Percentiles rank a stretch among this genome's conserved stretches.
These are phyloP conservation scores for Nemurella pictetii DNA, from an alignment of 2,888 invertebrate species.

Conservation along the genomic window DNA sequence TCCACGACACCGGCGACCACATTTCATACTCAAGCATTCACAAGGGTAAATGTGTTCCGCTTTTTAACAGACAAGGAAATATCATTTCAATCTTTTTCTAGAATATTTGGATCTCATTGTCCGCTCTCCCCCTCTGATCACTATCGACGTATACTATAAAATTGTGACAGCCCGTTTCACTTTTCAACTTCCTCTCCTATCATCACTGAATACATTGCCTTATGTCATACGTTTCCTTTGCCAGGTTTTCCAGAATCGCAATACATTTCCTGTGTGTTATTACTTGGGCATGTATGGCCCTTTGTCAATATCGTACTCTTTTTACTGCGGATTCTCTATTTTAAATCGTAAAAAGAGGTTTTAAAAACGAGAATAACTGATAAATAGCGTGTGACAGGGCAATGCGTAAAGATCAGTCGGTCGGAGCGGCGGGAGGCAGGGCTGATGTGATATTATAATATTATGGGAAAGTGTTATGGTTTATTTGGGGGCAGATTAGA, in stretches of 20 bases:
- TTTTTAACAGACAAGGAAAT: constrained; percentile 1
- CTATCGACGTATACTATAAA: neutral
- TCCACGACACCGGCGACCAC: neutral
- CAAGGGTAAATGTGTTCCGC: neutral
- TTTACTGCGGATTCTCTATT: constrained; percentile 3
- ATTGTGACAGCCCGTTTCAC: constrained; percentile 5
- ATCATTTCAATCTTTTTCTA: constrained; percentile 1
- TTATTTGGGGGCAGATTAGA: constrained; percentile 28
- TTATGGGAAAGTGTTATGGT: constrained; percentile 19
- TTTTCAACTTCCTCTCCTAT: constrained; percentile 7
- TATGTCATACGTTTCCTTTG: neutral
- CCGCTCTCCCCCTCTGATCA: neutral
- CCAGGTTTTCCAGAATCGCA: neutral
- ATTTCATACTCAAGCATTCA: neutral
- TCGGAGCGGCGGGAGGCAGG: neutral
- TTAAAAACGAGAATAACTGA: constrained; percentile 16
- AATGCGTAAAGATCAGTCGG: constrained; percentile 1
- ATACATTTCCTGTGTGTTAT: constrained; percentile 29
- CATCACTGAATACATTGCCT: neutral
- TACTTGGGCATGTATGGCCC: constrained; percentile 5
- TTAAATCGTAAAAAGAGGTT: constrained; percentile 28
- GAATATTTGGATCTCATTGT: constrained; percentile 23
- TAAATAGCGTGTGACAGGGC: neutral
- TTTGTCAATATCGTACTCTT: constrained; percentile 27
- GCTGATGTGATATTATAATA: neutral